Percentiles rank a stretch among this genome's conserved stretches.
phyloP scores from a whole-genome alignment of 2,888 invertebrate species.

The Trachelus tabidus region DNA sequence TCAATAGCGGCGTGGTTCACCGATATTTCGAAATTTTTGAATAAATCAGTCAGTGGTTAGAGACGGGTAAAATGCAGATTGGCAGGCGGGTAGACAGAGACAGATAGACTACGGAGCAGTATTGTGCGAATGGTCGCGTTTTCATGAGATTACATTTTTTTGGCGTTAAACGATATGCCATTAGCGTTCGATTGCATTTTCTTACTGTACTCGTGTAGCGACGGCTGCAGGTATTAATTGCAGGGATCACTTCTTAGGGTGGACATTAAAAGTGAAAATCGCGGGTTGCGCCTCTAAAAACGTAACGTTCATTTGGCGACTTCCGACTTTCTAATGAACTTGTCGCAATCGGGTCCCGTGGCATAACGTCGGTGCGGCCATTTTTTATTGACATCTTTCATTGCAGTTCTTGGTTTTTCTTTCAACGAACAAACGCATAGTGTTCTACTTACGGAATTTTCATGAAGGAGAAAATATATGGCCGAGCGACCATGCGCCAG shows the following conservation, averaged over 20 bases:
- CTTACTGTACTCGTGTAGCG: not conserved
- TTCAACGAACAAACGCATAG: not conserved
- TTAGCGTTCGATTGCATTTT: not conserved
- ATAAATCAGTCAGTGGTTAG: conserved; percentile 40
- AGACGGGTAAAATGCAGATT: conserved; percentile 22
- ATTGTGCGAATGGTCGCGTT: not conserved
- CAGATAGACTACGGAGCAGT: conserved; percentile 13
- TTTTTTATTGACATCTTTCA: not conserved
- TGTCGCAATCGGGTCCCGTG: not conserved
- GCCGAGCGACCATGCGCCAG: not conserved
- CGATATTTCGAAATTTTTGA: not conserved
- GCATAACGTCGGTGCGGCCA: not conserved
- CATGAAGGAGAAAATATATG: not conserved
- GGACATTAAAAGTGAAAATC: not conserved
- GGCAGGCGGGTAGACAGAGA: conserved; percentile 15
- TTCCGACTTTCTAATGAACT: not conserved
- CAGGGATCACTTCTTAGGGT: not conserved
- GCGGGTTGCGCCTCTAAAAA: not conserved
- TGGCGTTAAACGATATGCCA: not conserved
- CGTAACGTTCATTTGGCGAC: not conserved
- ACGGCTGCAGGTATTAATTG: not conserved
- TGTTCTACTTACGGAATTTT: not conserved
- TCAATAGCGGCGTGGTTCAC: not conserved
- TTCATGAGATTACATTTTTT: not conserved
- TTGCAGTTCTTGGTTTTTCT: not conserved